phyloP scores from a whole-genome alignment of 2,797 vertebrate species.

The Carapus acus region DNA sequence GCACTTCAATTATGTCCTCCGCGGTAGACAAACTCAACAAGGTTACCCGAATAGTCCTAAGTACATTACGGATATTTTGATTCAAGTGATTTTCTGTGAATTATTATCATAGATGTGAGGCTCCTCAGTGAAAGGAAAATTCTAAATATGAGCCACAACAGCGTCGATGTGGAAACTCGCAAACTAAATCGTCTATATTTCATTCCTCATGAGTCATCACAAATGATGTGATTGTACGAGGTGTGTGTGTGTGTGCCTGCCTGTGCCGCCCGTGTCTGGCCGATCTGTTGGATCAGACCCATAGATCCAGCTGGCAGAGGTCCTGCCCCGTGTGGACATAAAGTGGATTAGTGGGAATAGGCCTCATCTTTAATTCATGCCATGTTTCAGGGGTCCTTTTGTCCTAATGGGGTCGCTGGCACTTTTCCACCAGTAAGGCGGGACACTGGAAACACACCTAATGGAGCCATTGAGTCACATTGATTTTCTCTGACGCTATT shows the following conservation, averaged over 20 bases:
- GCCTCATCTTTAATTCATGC: slow-evolving; percentile 74
- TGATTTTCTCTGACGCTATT: slow-evolving; percentile 70
- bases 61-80: slow-evolving; percentile 14
- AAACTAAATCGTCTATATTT: not conserved
- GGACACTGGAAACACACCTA: slow-evolving; percentile 65
- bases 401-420: slow-evolving; percentile 69
- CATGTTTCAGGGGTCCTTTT: slow-evolving; percentile 40
- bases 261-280: slow-evolving; percentile 15
- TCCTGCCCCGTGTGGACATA: slow-evolving; percentile 38
- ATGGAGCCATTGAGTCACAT: slow-evolving; percentile 69
- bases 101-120: not conserved
- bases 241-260: slow-evolving; percentile 6
- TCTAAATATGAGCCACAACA: not conserved
- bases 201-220: slow-evolving; percentile 22
- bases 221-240: slow-evolving; percentile 9
- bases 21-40: slow-evolving; percentile 15
- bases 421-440: slow-evolving; percentile 54
- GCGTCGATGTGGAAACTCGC: slow-evolving; percentile 1
- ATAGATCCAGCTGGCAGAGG: slow-evolving; percentile 27
- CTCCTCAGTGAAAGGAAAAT: no score
- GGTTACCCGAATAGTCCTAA: slow-evolving; percentile 25
- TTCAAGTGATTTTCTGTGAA: no score
- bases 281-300: slow-evolving; percentile 11
- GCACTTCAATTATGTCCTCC: slow-evolving; percentile 46
- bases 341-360: slow-evolving; percentile 54